Evolutionary conservation across 2,888 invertebrate species (phyloP).

Genomic region (Caenorhabditis uteleia): DNA sequence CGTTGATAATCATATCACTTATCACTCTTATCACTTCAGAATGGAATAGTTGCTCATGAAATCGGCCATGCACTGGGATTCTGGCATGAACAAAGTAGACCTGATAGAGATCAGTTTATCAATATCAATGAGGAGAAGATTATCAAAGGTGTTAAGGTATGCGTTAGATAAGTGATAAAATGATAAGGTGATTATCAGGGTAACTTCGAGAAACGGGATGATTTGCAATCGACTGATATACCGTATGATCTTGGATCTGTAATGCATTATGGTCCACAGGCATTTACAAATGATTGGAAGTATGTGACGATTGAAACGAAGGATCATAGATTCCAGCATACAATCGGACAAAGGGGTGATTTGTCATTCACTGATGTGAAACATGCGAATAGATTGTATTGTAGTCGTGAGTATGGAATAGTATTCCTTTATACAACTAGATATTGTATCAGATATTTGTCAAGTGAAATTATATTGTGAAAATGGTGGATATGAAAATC

Average conservation of each 20-base stretch:
- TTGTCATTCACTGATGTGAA: slow-evolving; percentile 59
- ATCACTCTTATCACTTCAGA: slow-evolving; percentile 39
- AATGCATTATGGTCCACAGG: slow-evolving; percentile 60
- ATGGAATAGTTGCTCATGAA: slow-evolving; percentile 58
- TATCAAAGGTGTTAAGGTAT: slow-evolving; percentile 48
- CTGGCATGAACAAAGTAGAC: slow-evolving; percentile 58
- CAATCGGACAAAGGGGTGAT: slow-evolving; percentile 56
- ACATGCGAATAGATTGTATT: slow-evolving; percentile 52
- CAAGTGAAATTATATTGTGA: slow-evolving; percentile 32
- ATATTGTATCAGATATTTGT: slow-evolving; percentile 47
- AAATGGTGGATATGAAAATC: slow-evolving; percentile 56
- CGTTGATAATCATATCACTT: neutral
- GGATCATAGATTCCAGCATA: slow-evolving; percentile 57
- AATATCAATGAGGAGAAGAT: slow-evolving; percentile 54
- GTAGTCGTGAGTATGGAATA: slow-evolving; percentile 34
- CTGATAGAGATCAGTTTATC: slow-evolving; percentile 53
- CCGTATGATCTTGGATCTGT: slow-evolving; percentile 57
- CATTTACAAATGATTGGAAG: slow-evolving; percentile 54
- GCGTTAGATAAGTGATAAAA: slow-evolving; percentile 41
- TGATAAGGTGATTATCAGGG: slow-evolving; percentile 23
- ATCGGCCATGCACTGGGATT: slow-evolving; percentile 58
- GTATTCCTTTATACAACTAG: neutral
- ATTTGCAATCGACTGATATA: slow-evolving; percentile 42
- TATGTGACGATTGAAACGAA: slow-evolving; percentile 56
- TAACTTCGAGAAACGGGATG: slow-evolving; percentile 51